A percentile compares a stretch with the other conserved stretches of the same genome.
Evolutionary conservation across 2,888 invertebrate genomes (phyloP).

Genomic region (Trichogramma dendrolimi): DNA sequence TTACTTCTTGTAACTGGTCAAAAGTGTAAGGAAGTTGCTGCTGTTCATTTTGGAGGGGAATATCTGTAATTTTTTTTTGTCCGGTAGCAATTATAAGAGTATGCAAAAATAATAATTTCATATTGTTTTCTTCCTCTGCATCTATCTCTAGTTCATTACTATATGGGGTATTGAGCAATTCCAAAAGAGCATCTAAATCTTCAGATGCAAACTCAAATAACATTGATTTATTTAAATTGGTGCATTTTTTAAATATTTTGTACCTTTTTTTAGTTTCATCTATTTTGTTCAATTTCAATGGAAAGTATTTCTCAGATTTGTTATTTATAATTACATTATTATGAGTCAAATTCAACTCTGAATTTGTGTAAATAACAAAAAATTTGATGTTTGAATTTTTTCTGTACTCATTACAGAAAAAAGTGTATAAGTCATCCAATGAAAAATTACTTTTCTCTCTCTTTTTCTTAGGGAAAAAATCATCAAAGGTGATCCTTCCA

Average conservation of each 20-base stretch:
- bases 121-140: slow-evolving; percentile 1
- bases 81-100: slow-evolving; percentile 14
- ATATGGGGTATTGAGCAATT: slow-evolving; percentile 7
- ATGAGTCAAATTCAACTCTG: slow-evolving; percentile 4
- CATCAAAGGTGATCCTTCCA: no score
- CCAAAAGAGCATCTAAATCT: background rate
- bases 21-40: slow-evolving; percentile 33
- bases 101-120: slow-evolving; percentile 17
- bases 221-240: slow-evolving; percentile 5
- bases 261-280: slow-evolving; percentile 18
- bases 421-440: slow-evolving; percentile 12
- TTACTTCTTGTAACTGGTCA: slow-evolving; percentile 38
- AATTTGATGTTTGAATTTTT: slow-evolving; percentile 8
- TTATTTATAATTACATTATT: slow-evolving; percentile 4
- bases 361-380: slow-evolving; percentile 19
- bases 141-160: background rate
- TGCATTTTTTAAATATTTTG: slow-evolving; percentile 13
- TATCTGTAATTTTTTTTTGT: slow-evolving; percentile 23
- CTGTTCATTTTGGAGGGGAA: slow-evolving; percentile 27
- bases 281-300: slow-evolving; percentile 10
- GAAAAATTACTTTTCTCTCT: background rate
- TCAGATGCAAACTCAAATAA: slow-evolving; percentile 15
- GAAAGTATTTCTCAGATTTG: slow-evolving; percentile 1
- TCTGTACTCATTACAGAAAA: slow-evolving; percentile 4
- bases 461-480: no score